A percentile compares a stretch with the other conserved stretches of the same genome.
These are phyloP conservation scores for Abramis brama DNA, from an alignment of 2,113 vertebrate species.

Conservation along the genomic window DNA sequence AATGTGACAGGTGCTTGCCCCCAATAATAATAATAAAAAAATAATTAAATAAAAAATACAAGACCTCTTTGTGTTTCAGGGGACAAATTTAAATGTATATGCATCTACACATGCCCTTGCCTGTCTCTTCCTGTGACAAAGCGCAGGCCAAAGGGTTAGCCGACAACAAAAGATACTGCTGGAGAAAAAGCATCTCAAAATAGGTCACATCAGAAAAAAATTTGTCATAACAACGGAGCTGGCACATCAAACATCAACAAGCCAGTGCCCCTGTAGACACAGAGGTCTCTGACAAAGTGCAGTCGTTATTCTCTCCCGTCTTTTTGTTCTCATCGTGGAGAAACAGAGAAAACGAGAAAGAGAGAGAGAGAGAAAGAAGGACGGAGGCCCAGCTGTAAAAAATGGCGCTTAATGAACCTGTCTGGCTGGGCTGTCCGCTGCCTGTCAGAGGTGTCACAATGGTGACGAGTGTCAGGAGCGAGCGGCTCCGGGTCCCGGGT, in stretches of 20 bases:
- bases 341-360: not conserved
- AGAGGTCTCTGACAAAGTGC: slow-evolving; percentile 83
- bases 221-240: slow-evolving; percentile 93
- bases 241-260: slow-evolving; percentile 86
- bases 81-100: slow-evolving; percentile 27
- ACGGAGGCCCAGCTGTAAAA: slow-evolving; percentile 92
- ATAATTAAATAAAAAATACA: not conserved
- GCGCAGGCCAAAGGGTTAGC: slow-evolving; percentile 84
- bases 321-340: slow-evolving; percentile 33
- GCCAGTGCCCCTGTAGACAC: slow-evolving; percentile 79
- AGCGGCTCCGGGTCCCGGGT: slow-evolving; percentile 96
- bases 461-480: slow-evolving; percentile 98
- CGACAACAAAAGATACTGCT: slow-evolving; percentile 74
- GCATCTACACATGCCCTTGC: slow-evolving; percentile 71
- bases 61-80: not conserved
- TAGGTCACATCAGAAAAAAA: slow-evolving; percentile 83
- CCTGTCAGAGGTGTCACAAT: slow-evolving; percentile 98
- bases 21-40: not conserved
- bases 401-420: slow-evolving; percentile 99
- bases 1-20: not conserved
- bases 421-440: slow-evolving; percentile 98
- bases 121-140: slow-evolving; percentile 82
- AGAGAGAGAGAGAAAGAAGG: slow-evolving; percentile 45
- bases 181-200: slow-evolving; percentile 79
- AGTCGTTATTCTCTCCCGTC: slow-evolving; percentile 71